Base-by-base conservation (phyloP, 2,888 invertebrate species). In the Bugulina stolonifera region DNA sequence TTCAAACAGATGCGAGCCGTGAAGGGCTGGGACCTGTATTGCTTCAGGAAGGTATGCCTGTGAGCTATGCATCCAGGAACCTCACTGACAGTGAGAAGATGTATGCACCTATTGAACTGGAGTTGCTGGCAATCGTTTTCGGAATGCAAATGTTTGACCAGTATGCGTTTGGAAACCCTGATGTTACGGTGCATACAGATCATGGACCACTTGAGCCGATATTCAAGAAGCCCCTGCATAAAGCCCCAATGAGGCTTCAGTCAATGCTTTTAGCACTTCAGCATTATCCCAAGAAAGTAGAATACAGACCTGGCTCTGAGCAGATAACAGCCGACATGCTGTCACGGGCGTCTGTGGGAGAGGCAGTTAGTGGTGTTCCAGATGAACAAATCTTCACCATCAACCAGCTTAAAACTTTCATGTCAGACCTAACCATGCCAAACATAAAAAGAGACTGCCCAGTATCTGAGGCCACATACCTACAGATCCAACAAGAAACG, bases 1-100 rank as follows among this genome's bases (percentile, higher is more conserved):
- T 76, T 0, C 74, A 76, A 29, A 74, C 75, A 2, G 77, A 79
- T 54, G 75, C 76, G 5, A 76, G 75, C 10, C 64, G 71, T 35
- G 73, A 72, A 70, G 78, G 77, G 1, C 69, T 78, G 1, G 77
- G 78, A n/a, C 77, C 77, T 22, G 73, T 34, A 0, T 69, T 78
- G 0, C 32, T 78, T 10, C 78, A 78, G 69, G 73, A 78, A 22
- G 75, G 71, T 10, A 73, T 69, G 57, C 78, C 76, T 0, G 74
- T 78, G 0, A 73, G 74, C 0, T 79, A 74, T 72, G 77, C 78
- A 32, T 78, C 77, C 0, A 77, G 76, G 73, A 72, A 76, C 1
- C 69, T 79, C 1, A 76, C 76, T 0, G 69, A 71, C 32, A 73
- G 75, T 18, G 77, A 78, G 73, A 29, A 52, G 5, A 74, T 72